Percentiles rank a stretch among this genome's conserved stretches.
These are phyloP conservation scores for Copsychus sechellarum DNA, from an alignment of 2,113 vertebrate genomes.

Conservation along the genomic window DNA sequence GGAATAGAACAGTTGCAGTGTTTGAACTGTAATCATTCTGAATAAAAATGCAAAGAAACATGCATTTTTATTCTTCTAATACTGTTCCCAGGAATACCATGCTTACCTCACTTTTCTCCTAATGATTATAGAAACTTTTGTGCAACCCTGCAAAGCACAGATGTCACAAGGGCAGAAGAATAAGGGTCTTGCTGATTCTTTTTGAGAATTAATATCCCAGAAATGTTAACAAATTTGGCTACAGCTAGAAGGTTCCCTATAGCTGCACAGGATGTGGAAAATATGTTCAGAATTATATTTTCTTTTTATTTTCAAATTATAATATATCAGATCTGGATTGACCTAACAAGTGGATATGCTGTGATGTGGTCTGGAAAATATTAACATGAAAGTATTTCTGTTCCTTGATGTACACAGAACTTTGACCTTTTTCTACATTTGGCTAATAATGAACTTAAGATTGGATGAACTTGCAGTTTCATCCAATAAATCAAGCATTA, in stretches of 20 bases:
- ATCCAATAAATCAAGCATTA: not conserved
- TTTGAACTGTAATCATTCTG: not conserved
- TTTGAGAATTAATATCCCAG: not conserved
- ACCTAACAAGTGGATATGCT: not conserved
- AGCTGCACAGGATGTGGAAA: not conserved
- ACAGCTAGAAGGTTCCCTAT: not conserved
- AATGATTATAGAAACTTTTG: not conserved
- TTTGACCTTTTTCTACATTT: not conserved
- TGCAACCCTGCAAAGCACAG: not conserved
- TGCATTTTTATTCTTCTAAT: not conserved
- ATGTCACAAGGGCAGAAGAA: not conserved
- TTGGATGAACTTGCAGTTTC: not conserved
- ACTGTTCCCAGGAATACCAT: not conserved
- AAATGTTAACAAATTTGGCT: not conserved
- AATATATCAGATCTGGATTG: not conserved
- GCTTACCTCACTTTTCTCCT: not conserved
- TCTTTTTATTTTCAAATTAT: not conserved
- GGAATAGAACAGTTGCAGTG: not conserved
- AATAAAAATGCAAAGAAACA: not conserved
- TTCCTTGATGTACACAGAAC: not conserved
- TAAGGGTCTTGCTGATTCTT: not conserved
- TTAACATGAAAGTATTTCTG: not conserved
- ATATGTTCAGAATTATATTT: not conserved
- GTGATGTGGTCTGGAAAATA: not conserved
- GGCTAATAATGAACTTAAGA: not conserved